Evolutionary conservation across 2,797 vertebrate species (phyloP), one percentile per base, ranked within the genome.

Genomic region (Takifugu ocellatus): DNA sequence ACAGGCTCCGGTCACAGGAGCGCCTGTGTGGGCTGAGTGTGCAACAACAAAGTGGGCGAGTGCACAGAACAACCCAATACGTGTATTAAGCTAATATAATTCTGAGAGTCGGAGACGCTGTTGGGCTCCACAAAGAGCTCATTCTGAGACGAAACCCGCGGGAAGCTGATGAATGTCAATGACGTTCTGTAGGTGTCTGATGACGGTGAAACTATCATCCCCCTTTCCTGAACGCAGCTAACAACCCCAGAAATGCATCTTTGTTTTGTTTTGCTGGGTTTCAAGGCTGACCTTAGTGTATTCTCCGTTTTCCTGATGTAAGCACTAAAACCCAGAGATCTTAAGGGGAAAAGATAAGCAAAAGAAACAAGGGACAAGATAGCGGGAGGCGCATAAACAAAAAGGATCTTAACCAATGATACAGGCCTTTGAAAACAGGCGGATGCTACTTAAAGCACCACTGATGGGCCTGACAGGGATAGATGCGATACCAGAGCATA

Each of bases 141-240:
- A 51, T 80, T 81, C 78, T 82, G 62, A 74, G 5, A 12, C 6
- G 10, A 25, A 14, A 53, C 24, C 27, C 2, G 56, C 72, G 76
- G 65, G 77, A 82, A 63, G 56, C 61, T 46, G 50, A 75, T 73
- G 74, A 86, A 75, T 75, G 78, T 65, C 75, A 54, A 46, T 79
- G 75, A 77, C 44, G 56, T 78, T 36, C 66, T 55, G 80, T 62
- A 72, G 82, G 82, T 70, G 68, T 70, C 16, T 4, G 11, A 50
- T 5, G 54, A 59, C 47, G 14, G 59, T 39, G 58, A 51, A 61
- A 45, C 62, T 65, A 46, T 46, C 16, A 46, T 21, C 44, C 17
- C 44, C 6, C 11, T 46, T 17, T 21, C 6, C 17, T 21, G 17
- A 46, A 46, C 16, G 44, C 4, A 3, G 6, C 36, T 12, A 33